Evolutionary conservation across 2,888 invertebrate species (phyloP).

Genomic region (Carterocephalus palaemon): DNA sequence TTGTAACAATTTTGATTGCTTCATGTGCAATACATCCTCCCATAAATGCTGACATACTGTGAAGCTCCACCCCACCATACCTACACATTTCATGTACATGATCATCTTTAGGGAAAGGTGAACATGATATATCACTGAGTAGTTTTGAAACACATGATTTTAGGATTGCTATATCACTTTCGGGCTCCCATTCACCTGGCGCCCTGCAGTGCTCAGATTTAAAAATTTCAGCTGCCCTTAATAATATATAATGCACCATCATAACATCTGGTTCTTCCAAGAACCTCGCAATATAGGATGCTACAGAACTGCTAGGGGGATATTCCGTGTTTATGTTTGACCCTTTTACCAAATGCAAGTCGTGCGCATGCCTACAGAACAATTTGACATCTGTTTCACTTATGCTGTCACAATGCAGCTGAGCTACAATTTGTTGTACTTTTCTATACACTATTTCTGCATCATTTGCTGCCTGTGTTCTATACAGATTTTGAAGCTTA

Average conservation of each 20-base stretch:
- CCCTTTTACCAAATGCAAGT: conserved; percentile 88
- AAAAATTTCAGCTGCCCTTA: conserved; percentile 95
- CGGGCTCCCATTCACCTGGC: conserved; percentile 94
- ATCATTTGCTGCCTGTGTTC: conserved; percentile 90
- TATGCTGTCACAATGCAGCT: conserved; percentile 87
- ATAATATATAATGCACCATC: conserved; percentile 92
- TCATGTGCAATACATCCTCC: conserved; percentile 97
- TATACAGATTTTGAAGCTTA: conserved; percentile 91
- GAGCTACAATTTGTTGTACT: conserved; percentile 88
- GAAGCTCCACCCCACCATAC: conserved; percentile 96
- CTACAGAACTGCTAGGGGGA: conserved; percentile 79
- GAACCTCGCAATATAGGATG: conserved; percentile 80
- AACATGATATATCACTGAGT: conserved; percentile 90
- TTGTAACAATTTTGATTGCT: conserved; percentile 95
- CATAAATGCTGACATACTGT: conserved; percentile 94
- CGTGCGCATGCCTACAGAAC: conserved; percentile 93
- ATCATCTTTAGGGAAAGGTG: conserved; percentile 91
- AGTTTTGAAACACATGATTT: conserved; percentile 87
- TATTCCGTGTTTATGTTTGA: conserved; percentile 90
- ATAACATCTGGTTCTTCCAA: conserved; percentile 91
- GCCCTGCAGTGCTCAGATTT: conserved; percentile 91
- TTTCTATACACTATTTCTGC: conserved; percentile 88
- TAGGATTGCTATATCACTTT: conserved; percentile 92
- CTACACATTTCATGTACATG: conserved; percentile 96
- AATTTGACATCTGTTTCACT: conserved; percentile 89